These are phyloP conservation scores for Sinopyrophorus schimmeli DNA, from an alignment of 2,888 invertebrate species.

Conservation along the genomic window DNA sequence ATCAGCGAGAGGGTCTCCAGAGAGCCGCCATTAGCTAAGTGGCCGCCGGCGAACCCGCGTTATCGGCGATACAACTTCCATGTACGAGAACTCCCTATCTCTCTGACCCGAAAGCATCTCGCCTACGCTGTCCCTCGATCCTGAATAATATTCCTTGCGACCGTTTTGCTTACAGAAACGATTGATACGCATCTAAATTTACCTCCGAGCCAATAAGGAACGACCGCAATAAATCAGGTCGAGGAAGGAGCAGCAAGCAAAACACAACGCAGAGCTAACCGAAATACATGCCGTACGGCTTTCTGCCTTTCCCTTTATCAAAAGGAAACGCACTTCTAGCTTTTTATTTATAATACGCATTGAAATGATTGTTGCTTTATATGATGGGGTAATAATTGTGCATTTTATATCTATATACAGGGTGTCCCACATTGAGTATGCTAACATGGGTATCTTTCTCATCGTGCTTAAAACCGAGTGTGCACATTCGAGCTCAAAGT, in stretches of 20 bases:
- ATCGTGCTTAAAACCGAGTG: too few relatives aligned
- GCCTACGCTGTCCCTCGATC: conserved; percentile 17
- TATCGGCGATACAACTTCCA: conserved; percentile 29
- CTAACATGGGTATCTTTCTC: too few relatives aligned
- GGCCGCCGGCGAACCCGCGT: conserved; percentile 34
- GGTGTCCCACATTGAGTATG: too few relatives aligned
- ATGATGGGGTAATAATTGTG: too few relatives aligned
- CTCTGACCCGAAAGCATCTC: conserved; percentile 25
- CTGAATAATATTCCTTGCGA: conserved; percentile 22
- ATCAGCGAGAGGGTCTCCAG: conserved; percentile 37
- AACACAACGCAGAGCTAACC: conserved; percentile 22
- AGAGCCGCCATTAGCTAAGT: conserved; percentile 44
- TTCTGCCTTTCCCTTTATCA: too few relatives aligned
- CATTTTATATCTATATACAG: too few relatives aligned
- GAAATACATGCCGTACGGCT: too few relatives aligned
- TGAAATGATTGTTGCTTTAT: too few relatives aligned
- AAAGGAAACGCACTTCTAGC: too few relatives aligned
- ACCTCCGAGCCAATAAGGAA: conserved; percentile 32
- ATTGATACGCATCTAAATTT: conserved; percentile 34
- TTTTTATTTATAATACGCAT: too few relatives aligned
- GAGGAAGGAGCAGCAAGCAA: conserved; percentile 28
- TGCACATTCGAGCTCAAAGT: too few relatives aligned
- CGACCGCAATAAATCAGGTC: conserved; percentile 34
- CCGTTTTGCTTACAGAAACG: conserved; percentile 28
- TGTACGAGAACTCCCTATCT: conserved; percentile 31